Conservation (phyloP, 2,888 invertebrate genomes). For the Drosophila paramelanica region DNA sequence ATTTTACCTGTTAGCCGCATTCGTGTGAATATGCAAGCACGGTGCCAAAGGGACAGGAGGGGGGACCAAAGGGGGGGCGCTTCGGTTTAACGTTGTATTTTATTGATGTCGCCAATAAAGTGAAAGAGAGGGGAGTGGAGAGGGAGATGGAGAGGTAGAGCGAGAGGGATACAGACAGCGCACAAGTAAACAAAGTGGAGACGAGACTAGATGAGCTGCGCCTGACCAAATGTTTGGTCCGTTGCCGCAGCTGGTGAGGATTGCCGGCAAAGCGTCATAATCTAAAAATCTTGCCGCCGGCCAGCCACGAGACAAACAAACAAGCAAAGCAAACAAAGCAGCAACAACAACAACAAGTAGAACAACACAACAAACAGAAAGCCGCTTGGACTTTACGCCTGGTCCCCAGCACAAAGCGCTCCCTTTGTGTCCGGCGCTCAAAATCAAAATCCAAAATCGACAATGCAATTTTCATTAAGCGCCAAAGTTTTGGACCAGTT, state of each 20-base stretch:
- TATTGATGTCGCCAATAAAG: slow-evolving; percentile 67
- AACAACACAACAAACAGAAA: slow-evolving; percentile 40
- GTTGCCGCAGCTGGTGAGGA: slow-evolving; percentile 8
- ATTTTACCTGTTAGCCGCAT: slow-evolving; percentile 20
- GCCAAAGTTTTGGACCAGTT: slow-evolving; percentile 57
- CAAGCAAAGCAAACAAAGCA: slow-evolving; percentile 37
- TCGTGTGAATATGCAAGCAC: slow-evolving; percentile 39
- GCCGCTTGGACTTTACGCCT: slow-evolving; percentile 42
- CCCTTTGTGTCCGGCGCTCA: slow-evolving; percentile 16
- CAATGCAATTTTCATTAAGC: slow-evolving; percentile 79
- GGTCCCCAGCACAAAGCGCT: slow-evolving; percentile 25
- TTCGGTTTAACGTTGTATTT: slow-evolving; percentile 36
- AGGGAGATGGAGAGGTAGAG: not conserved
- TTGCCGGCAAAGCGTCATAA: slow-evolving; percentile 66
- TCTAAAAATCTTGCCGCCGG: slow-evolving; percentile 69
- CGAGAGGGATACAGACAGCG: not conserved
- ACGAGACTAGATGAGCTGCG: not conserved
- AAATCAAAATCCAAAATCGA: slow-evolving; percentile 25
- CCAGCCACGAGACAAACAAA: slow-evolving; percentile 37
- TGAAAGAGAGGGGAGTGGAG: slow-evolving; percentile 20
- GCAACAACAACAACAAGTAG: slow-evolving; percentile 5
- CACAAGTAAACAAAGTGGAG: slow-evolving; percentile 19
- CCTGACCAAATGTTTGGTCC: slow-evolving; percentile 13
- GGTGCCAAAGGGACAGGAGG: too few relatives aligned
- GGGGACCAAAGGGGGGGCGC: too few relatives aligned